Conservation (phyloP, 2,888 invertebrate species). For the Drosophila pegasa region DNA sequence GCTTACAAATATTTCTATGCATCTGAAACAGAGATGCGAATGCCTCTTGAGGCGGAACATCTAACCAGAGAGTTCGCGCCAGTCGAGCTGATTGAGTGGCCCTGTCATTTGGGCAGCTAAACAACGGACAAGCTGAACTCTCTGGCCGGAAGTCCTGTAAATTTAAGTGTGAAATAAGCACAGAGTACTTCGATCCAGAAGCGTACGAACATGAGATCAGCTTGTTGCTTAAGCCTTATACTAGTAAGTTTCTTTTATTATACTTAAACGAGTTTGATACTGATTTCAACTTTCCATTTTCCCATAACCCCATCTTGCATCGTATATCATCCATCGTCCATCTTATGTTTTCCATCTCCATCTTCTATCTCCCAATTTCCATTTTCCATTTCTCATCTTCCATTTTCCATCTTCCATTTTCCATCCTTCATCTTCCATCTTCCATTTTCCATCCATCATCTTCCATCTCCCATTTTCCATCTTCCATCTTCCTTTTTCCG, state of each 20-base stretch:
- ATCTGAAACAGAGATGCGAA: neutral
- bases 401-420: neutral
- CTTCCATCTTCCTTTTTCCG: neutral
- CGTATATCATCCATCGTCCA: neutral
- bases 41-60: neutral
- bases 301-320: neutral
- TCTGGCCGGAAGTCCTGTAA: neutral
- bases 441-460: neutral
- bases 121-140: conserved; percentile 3
- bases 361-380: neutral
- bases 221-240: neutral
- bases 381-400: neutral
- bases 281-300: neutral
- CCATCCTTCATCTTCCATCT: neutral
- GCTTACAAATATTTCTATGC: neutral
- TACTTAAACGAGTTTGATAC: too few species aligned
- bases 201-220: neutral
- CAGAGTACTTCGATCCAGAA: neutral
- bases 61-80: neutral
- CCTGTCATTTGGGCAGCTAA: conserved; percentile 9
- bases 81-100: conserved; percentile 5
- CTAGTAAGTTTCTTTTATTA: too few species aligned
- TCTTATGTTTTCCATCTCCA: neutral
- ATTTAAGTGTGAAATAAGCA: neutral
- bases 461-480: neutral